A percentile compares a stretch with the other conserved stretches of the same genome.
phyloP scores from a whole-genome alignment of 2,888 invertebrate species.

The Tipula lateralis region DNA sequence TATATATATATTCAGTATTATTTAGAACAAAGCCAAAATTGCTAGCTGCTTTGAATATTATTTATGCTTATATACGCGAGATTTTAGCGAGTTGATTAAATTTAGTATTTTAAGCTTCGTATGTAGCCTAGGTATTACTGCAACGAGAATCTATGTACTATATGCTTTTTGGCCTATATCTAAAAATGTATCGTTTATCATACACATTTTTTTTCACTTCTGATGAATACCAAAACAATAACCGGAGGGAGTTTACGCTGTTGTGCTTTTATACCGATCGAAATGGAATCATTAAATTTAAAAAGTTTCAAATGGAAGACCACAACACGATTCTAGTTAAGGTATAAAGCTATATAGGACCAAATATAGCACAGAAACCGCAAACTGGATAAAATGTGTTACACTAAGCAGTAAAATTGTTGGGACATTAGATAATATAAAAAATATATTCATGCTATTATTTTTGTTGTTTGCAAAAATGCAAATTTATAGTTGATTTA shows the following conservation, averaged over 20 bases:
- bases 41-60: neutral
- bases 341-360: neutral
- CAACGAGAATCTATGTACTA: neutral
- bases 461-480: neutral
- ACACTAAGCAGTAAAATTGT: neutral
- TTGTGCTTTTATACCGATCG: neutral
- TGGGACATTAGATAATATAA: neutral
- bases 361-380: neutral
- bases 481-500: neutral
- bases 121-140: neutral
- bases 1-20: too few relatives aligned
- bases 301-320: neutral
- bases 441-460: neutral
- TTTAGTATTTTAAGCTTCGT: neutral
- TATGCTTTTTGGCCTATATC: neutral
- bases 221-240: neutral
- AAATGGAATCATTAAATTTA: neutral
- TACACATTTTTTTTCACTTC: neutral
- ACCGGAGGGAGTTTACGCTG: neutral
- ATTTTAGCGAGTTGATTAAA: neutral
- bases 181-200: neutral
- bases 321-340: neutral
- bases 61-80: neutral
- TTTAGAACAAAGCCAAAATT: neutral
- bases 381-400: neutral